A percentile compares a stretch with the other conserved stretches of the same genome.
Conservation (phyloP, 2,888 invertebrate species). For the Ophion obscuratus region DNA sequence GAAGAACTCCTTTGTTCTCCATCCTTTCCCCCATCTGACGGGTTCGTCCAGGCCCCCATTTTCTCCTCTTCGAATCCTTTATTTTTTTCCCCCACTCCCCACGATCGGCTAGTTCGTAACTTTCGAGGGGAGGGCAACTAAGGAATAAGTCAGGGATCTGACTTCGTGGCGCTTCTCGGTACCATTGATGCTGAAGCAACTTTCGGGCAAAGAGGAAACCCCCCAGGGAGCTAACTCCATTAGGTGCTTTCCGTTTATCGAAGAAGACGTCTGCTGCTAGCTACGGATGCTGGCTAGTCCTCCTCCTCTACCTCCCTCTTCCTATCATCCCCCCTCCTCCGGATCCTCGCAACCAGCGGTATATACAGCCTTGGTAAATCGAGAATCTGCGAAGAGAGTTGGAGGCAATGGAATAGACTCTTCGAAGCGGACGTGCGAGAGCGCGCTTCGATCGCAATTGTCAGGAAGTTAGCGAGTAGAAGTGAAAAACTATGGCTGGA, state of each 20-base stretch:
- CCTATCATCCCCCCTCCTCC: not conserved
- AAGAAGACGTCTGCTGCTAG: slow-evolving; percentile 46
- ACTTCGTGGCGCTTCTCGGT: slow-evolving; percentile 28
- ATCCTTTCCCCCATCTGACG: not conserved
- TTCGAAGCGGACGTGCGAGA: slow-evolving; percentile 45
- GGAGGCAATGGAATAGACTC: slow-evolving; percentile 41
- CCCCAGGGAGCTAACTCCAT: slow-evolving; percentile 60
- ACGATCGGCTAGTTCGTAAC: slow-evolving; percentile 52
- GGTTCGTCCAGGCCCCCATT: not conserved
- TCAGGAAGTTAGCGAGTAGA: slow-evolving; percentile 57
- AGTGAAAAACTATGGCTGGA: slow-evolving; percentile 48
- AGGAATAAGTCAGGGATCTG: slow-evolving; percentile 22
- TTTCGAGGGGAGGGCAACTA: slow-evolving; percentile 9
- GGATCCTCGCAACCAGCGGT: slow-evolving; percentile 3
- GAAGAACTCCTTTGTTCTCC: slow-evolving; percentile 17
- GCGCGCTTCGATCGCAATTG: slow-evolving; percentile 51
- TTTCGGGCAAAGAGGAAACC: slow-evolving; percentile 54
- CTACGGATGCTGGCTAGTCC: slow-evolving; percentile 5
- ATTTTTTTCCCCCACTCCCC: slow-evolving; percentile 23
- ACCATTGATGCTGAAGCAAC: slow-evolving; percentile 45
- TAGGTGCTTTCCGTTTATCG: slow-evolving; percentile 64
- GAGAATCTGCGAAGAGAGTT: slow-evolving; percentile 33
- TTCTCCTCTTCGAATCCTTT: slow-evolving; percentile 4
- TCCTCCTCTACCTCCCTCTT: not conserved
- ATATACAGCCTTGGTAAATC: slow-evolving; percentile 41